Percentiles rank a stretch among this genome's conserved stretches.
Conservation (phyloP, 2,888 invertebrate genomes). For the Apantesis nais region DNA sequence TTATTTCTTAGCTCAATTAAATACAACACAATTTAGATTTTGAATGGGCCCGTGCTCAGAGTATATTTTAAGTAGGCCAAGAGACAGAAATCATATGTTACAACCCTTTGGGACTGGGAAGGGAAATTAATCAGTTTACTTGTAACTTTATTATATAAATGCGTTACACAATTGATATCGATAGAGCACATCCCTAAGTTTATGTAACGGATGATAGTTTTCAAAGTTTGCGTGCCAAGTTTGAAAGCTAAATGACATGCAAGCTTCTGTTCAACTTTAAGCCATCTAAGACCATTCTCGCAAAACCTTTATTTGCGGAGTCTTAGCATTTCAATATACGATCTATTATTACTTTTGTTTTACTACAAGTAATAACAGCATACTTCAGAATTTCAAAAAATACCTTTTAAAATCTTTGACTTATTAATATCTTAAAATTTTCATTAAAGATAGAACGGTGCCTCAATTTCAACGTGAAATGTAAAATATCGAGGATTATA, state of each 20-base stretch:
- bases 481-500: constrained; percentile 9
- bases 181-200: not conserved
- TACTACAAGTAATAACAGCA: not conserved
- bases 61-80: not conserved
- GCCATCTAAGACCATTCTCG: not conserved
- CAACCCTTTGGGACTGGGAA: not conserved
- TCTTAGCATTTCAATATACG: not conserved
- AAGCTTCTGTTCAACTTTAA: not conserved
- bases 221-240: not conserved
- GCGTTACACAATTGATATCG: not conserved
- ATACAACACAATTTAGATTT: not conserved
- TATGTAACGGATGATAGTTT: not conserved
- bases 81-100: not conserved
- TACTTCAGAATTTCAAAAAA: not conserved
- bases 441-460: not conserved
- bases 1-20: not conserved
- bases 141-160: not conserved
- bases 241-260: not conserved
- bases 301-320: not conserved
- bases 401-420: not conserved
- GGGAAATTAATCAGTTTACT: not conserved
- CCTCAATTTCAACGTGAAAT: not conserved
- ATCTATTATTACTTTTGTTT: not conserved
- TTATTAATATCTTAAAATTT: not conserved
- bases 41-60: not conserved